Evolutionary conservation across 92 coral and sea anemone genomes (phyloP), one percentile per base, ranked within the genome.

Genomic region (Heteractis magnifica): DNA sequence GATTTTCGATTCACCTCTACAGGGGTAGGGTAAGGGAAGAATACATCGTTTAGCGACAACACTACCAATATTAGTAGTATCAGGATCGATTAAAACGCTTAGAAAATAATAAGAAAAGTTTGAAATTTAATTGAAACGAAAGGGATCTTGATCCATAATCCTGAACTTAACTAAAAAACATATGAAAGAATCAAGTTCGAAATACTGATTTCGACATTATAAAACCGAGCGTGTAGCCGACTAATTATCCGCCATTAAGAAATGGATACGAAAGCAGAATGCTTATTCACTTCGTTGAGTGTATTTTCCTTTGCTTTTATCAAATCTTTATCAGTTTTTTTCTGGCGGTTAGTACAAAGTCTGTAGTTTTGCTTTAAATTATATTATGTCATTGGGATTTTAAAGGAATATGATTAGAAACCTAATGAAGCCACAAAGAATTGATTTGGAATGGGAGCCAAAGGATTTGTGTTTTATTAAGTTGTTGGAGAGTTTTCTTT

Each of bases 331-430:
- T 64, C 71, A n/a, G 71, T 7, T n/a, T 5, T 64, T 64, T 18
- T 18, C 71, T 18, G 71, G 21, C 71, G 71, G 71, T 19, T 19
- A 64, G 71, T 64, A 7, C 73, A 68, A 68, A 68, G 71, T 64
- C 71, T 64, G 71, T 23, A 68, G 48, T 68, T 68, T 68, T 68
- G 15, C 9, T 8, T 26, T 68, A 68, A 68, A 64, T 64, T 64
- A n/a, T 64, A 18, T 64, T 64, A 34, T 34, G 44, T 34, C 44
- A 64, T 64, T 64, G 49, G 5, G 49, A 26, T 68, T 68, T 50
- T 21, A 68, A 68, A 68, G 49, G 15, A 68, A 68, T 68, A 10
- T 68, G 49, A 10, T 68, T 10, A 68, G 10, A 26, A 26, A 11
- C 44, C 73, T 26, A 13, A 68, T 10, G 23, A 48, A 10, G 11